These are phyloP conservation scores for Sebastes iracundus DNA, from an alignment of 2,797 vertebrate genomes.

Conservation along the genomic window DNA sequence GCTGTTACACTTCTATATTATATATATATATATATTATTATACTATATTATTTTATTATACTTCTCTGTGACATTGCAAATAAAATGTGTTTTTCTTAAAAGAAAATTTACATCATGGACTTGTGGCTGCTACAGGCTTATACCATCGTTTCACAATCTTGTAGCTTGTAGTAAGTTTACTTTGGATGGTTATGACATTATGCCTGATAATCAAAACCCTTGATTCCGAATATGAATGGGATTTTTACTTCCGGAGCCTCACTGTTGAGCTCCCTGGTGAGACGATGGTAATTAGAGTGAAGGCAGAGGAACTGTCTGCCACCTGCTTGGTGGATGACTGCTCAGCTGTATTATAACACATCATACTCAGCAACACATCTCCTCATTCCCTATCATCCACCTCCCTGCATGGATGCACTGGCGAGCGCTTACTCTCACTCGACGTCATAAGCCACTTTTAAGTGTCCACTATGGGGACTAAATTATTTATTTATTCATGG, in stretches of 20 bases:
- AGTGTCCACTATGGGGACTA: slow-evolving; percentile 7
- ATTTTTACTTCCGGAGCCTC: too few relatives aligned
- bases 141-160: too few relatives aligned
- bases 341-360: slow-evolving; percentile 23
- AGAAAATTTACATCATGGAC: fast-evolving
- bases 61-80: too few relatives aligned
- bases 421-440: slow-evolving; percentile 9
- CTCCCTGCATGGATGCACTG: slow-evolving; percentile 29
- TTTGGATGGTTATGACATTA: too few relatives aligned
- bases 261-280: background rate
- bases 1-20: background rate
- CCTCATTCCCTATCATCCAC: slow-evolving; percentile 26
- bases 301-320: slow-evolving; percentile 2
- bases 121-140: too few relatives aligned
- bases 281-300: background rate
- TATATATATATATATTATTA: too few relatives aligned
- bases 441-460: slow-evolving; percentile 26
- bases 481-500: background rate
- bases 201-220: too few relatives aligned
- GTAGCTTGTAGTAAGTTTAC: too few relatives aligned
- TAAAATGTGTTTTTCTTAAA: fast-evolving
- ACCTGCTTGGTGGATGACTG: slow-evolving; percentile 21
- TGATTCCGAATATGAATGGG: too few relatives aligned
- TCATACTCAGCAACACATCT: slow-evolving; percentile 12
- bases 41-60: too few relatives aligned